Evolutionary conservation across 2,797 vertebrate species (phyloP).

Genomic region (Ptychobarbus kaznakovi): DNA sequence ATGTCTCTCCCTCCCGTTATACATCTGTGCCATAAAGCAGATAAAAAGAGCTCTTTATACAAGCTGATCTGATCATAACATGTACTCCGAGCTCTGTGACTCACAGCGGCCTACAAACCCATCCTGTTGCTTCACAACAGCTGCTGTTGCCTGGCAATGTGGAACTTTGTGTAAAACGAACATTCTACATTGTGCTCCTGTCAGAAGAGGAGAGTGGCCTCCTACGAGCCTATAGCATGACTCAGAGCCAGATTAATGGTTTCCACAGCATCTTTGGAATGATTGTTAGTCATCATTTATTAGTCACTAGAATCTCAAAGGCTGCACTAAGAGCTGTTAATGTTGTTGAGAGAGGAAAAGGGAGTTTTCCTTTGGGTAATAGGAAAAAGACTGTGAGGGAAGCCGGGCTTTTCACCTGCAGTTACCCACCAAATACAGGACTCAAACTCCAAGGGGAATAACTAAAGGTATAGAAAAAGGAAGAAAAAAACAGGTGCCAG

Average conservation of each 20-base stretch:
- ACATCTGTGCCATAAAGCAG: conserved; percentile 12
- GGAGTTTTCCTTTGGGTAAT: conserved; percentile 29
- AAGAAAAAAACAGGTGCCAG: conserved; percentile 53
- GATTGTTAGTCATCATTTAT: conserved; percentile 49
- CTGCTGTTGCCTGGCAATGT: conserved; percentile 56
- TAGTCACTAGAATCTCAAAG: conserved; percentile 18
- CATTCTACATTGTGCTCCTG: conserved; percentile 60
- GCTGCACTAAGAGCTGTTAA: conserved; percentile 24
- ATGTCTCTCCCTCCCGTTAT: conserved; percentile 35
- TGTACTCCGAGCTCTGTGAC: conserved; percentile 46
- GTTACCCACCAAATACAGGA: conserved; percentile 1
- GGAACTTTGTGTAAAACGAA: conserved; percentile 51
- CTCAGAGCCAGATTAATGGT: conserved; percentile 47
- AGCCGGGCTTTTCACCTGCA: conserved; percentile 43
- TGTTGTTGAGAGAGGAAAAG: conserved; percentile 30
- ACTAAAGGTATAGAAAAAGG: not conserved
- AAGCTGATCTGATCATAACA: conserved; percentile 29
- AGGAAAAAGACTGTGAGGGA: conserved; percentile 20
- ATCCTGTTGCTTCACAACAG: conserved; percentile 55
- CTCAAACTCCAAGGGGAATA: conserved; percentile 24
- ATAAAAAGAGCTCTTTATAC: conserved; percentile 31
- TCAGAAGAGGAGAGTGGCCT: conserved; percentile 50
- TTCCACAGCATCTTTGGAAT: conserved; percentile 50
- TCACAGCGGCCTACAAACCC: conserved; percentile 38
- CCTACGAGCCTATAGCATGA: conserved; percentile 37